Evolutionary conservation across 2,888 invertebrate genomes (phyloP).

Genomic region (Fissipunctia ypsillon): DNA sequence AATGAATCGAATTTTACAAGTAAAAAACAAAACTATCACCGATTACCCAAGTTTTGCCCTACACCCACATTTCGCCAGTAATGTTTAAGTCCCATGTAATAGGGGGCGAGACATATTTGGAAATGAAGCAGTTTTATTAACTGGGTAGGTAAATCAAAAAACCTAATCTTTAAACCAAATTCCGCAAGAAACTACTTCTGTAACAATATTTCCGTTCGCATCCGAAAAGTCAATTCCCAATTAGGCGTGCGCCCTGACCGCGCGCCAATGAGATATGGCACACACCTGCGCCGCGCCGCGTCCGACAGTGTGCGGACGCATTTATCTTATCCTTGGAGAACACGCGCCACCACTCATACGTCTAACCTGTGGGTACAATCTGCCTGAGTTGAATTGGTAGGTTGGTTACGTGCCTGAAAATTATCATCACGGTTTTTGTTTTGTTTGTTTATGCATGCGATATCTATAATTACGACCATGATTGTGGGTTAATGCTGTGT

Average conservation of each 20-base stretch:
- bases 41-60: no score
- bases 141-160: background rate
- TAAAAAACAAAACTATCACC: no score
- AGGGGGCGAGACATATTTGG: no score
- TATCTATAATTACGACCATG: background rate
- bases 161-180: background rate
- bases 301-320: slow-evolving; percentile 61
- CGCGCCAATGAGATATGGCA: slow-evolving; percentile 65
- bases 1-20: no score
- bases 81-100: no score
- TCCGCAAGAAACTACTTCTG: background rate
- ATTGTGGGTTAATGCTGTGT: background rate
- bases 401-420: background rate
- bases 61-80: no score
- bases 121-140: background rate
- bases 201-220: background rate
- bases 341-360: slow-evolving; percentile 58
- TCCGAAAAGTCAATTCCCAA: slow-evolving; percentile 51
- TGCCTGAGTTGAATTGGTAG: slow-evolving; percentile 16
- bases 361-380: slow-evolving; percentile 37
- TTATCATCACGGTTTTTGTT: background rate
- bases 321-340: slow-evolving; percentile 76
- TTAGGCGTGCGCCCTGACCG: slow-evolving; percentile 58
- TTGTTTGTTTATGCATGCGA: background rate
- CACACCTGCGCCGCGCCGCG: slow-evolving; percentile 71